Evolutionary conservation across 2,797 vertebrate genomes (phyloP).

Genomic region (Ambastaia sidthimunki): DNA sequence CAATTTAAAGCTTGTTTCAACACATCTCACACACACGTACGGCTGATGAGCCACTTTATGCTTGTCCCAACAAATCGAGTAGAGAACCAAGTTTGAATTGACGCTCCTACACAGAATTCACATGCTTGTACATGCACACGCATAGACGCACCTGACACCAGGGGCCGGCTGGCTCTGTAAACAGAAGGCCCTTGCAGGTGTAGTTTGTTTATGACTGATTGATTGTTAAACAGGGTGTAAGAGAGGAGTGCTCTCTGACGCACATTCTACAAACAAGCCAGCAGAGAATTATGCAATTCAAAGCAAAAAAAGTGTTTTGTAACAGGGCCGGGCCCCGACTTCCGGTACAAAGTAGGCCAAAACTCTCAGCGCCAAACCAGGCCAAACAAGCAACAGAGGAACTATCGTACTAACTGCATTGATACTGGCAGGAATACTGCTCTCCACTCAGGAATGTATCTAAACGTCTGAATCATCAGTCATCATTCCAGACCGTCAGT

Average conservation of each 20-base stretch:
- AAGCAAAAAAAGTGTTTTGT: slow-evolving; percentile 58
- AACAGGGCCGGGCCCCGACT: slow-evolving; percentile 66
- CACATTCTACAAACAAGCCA: slow-evolving; percentile 57
- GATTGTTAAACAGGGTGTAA: slow-evolving; percentile 47
- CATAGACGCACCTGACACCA: slow-evolving; percentile 2
- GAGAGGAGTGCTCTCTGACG: slow-evolving; percentile 73
- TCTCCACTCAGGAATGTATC: slow-evolving; percentile 20
- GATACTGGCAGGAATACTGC: background rate
- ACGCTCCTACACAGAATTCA: background rate
- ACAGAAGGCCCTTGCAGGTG: slow-evolving; percentile 24
- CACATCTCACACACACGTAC: slow-evolving; percentile 28
- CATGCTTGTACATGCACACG: slow-evolving; percentile 32
- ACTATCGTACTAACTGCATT: background rate
- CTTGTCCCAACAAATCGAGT: slow-evolving; percentile 32
- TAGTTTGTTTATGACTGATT: slow-evolving; percentile 45
- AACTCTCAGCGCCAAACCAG: slow-evolving; percentile 46
- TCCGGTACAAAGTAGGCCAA: slow-evolving; percentile 60
- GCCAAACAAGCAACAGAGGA: slow-evolving; percentile 53
- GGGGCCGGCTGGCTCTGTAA: slow-evolving; percentile 23
- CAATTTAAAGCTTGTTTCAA: slow-evolving; percentile 37
- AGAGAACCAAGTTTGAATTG: slow-evolving; percentile 4
- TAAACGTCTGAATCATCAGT: background rate
- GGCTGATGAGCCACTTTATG: slow-evolving; percentile 22
- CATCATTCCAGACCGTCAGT: slow-evolving; percentile 26
- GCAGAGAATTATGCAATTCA: slow-evolving; percentile 66